Percentiles rank a stretch among this genome's conserved stretches.
These are phyloP conservation scores for Drosophila persimilis DNA, from an alignment of 1,140 invertebrate genomes.

Conservation along the genomic window DNA sequence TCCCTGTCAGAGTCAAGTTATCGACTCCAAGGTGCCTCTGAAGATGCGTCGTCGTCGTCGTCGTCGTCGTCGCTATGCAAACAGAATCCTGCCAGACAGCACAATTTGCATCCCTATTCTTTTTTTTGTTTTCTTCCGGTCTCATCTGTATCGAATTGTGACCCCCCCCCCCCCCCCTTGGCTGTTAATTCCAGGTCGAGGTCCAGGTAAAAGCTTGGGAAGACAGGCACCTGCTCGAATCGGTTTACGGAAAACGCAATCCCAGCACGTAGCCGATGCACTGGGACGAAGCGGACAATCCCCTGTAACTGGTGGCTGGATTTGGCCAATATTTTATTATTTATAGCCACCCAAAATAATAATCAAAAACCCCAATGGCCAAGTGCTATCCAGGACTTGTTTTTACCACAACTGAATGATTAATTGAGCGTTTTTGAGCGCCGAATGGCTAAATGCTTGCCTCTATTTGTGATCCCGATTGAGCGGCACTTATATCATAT, in stretches of 20 bases:
- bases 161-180: slow-evolving; percentile 10
- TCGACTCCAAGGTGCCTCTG: slow-evolving; percentile 24
- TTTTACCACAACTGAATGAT: slow-evolving; percentile 56
- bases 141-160: slow-evolving; percentile 40
- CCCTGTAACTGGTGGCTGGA: slow-evolving; percentile 12
- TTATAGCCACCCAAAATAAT: slow-evolving; percentile 57
- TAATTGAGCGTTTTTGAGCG: slow-evolving; percentile 56
- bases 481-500: too few species aligned
- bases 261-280: slow-evolving; percentile 34
- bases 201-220: slow-evolving; percentile 52
- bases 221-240: slow-evolving; percentile 48
- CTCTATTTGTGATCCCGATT: neutral
- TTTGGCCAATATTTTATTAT: slow-evolving; percentile 57
- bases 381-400: neutral
- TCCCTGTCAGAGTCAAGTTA: slow-evolving; percentile 22
- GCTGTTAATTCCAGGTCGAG: neutral
- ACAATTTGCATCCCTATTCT: slow-evolving; percentile 68
- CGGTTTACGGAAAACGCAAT: slow-evolving; percentile 10
- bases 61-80: too few species aligned
- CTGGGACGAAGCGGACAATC: slow-evolving; percentile 1
- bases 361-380: slow-evolving; percentile 15
- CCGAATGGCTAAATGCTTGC: slow-evolving; percentile 49
- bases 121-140: slow-evolving; percentile 1
- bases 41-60: slow-evolving; percentile 4
- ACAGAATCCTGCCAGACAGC: slow-evolving; percentile 33